Evolutionary conservation across 2,888 invertebrate genomes (phyloP).

Genomic region (Graphium colonna): DNA sequence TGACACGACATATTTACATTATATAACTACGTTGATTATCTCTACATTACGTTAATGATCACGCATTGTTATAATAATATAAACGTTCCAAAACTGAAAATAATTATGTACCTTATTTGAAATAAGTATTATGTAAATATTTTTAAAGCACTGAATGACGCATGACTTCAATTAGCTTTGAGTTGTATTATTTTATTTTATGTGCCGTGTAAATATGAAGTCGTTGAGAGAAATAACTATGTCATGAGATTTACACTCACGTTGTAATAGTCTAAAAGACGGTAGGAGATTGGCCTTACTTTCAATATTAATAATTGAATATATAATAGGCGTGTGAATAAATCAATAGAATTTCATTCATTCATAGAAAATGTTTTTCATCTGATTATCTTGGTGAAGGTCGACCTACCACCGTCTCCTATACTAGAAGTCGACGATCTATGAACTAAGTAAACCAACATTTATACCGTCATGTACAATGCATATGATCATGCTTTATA

Average conservation of each 20-base stretch:
- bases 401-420: too few species aligned
- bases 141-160: constrained; percentile 55
- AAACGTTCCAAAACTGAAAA: constrained; percentile 24
- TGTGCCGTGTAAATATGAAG: constrained; percentile 76
- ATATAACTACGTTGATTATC: neutral
- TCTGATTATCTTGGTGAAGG: too few species aligned
- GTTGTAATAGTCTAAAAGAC: too few species aligned
- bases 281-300: too few species aligned
- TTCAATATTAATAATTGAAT: too few species aligned
- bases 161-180: constrained; percentile 48
- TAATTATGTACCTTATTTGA: constrained; percentile 60
- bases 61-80: constrained; percentile 15
- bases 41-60: constrained; percentile 10
- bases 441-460: constrained; percentile 57
- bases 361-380: too few species aligned
- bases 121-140: constrained; percentile 67
- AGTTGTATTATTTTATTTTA: constrained; percentile 50
- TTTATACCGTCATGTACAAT: constrained; percentile 73
- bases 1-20: too few species aligned
- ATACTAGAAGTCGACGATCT: constrained; percentile 14
- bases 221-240: constrained; percentile 20
- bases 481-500: constrained; percentile 40
- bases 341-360: too few species aligned
- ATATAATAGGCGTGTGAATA: too few species aligned
- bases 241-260: constrained; percentile 16